A percentile compares a stretch with the other conserved stretches of the same genome.
These are phyloP conservation scores for Lutraria rhynchaena DNA, from an alignment of 1,140 invertebrate genomes.

Conservation along the genomic window DNA sequence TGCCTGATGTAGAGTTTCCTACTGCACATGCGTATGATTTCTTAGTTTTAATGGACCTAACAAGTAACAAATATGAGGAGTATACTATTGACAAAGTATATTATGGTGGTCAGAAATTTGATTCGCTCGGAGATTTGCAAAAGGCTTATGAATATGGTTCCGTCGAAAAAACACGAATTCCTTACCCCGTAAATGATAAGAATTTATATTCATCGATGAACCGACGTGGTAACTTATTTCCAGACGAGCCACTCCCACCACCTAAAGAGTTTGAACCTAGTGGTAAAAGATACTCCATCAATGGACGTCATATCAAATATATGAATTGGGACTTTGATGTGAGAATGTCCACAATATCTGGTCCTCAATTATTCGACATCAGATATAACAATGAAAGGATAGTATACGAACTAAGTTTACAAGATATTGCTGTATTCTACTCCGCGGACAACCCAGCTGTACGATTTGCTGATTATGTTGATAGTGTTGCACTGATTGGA, in stretches of 20 bases:
- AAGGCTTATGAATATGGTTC: constrained; percentile 57
- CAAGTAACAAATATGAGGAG: constrained; percentile 52
- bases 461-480: constrained; percentile 62
- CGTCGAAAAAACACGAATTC: constrained; percentile 64
- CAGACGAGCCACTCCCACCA: constrained; percentile 47
- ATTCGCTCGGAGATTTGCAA: constrained; percentile 61
- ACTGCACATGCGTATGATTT: constrained; percentile 66
- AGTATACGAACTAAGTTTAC: constrained; percentile 67
- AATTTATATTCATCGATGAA: constrained; percentile 62
- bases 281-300: constrained; percentile 72
- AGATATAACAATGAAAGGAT: constrained; percentile 65
- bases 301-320: constrained; percentile 68
- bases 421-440: constrained; percentile 69
- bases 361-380: constrained; percentile 71
- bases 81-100: constrained; percentile 63
- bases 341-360: constrained; percentile 68
- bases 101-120: constrained; percentile 67
- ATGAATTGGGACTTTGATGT: constrained; percentile 76
- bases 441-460: constrained; percentile 57
- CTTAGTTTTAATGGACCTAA: constrained; percentile 62
- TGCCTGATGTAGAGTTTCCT: constrained; percentile 57
- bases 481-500: constrained; percentile 62
- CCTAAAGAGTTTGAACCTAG: constrained; percentile 71
- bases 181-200: constrained; percentile 52
- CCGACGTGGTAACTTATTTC: constrained; percentile 55